Percentiles rank a stretch among this genome's conserved stretches.
Evolutionary conservation across 2,888 invertebrate species (phyloP).

Genomic region (Nemapogon koenigi): DNA sequence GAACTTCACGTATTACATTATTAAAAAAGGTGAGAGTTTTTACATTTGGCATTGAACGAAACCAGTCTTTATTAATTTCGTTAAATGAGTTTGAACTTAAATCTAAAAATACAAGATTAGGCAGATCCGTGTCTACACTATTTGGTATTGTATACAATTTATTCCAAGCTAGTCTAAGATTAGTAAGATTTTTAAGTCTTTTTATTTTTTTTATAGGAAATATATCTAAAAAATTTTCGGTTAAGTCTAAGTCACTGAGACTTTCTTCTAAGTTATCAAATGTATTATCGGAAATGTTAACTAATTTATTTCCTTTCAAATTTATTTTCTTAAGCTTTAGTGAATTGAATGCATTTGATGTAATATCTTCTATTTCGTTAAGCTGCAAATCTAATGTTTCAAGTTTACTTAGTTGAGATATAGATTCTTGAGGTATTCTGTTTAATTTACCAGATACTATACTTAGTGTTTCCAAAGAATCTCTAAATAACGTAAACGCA

Average conservation of each 20-base stretch:
- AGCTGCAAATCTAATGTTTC: constrained; percentile 83
- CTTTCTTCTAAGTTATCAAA: constrained; percentile 79
- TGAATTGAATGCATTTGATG: constrained; percentile 85
- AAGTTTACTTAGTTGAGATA: constrained; percentile 73
- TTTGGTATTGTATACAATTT: constrained; percentile 80
- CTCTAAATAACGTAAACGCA: constrained; percentile 71
- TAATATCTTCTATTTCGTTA: constrained; percentile 83
- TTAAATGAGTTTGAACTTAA: constrained; percentile 86
- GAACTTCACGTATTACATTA: constrained; percentile 80
- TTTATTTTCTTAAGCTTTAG: constrained; percentile 81
- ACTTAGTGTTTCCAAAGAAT: constrained; percentile 76
- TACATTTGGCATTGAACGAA: constrained; percentile 80
- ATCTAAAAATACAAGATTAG: constrained; percentile 78
- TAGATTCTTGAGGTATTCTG: constrained; percentile 79
- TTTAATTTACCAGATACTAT: constrained; percentile 77
- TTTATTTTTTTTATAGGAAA: constrained; percentile 84
- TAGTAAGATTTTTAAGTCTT: constrained; percentile 74
- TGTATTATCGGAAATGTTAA: constrained; percentile 82
- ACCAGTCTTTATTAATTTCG: constrained; percentile 77
- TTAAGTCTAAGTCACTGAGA: constrained; percentile 82
- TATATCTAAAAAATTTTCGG: constrained; percentile 83
- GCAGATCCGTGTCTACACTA: constrained; percentile 73
- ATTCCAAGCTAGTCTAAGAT: constrained; percentile 81
- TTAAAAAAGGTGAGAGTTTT: constrained; percentile 83
- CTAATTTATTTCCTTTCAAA: constrained; percentile 84